Base-by-base conservation (phyloP, 2,797 vertebrate genomes). In the Nyctalus aviator region DNA sequence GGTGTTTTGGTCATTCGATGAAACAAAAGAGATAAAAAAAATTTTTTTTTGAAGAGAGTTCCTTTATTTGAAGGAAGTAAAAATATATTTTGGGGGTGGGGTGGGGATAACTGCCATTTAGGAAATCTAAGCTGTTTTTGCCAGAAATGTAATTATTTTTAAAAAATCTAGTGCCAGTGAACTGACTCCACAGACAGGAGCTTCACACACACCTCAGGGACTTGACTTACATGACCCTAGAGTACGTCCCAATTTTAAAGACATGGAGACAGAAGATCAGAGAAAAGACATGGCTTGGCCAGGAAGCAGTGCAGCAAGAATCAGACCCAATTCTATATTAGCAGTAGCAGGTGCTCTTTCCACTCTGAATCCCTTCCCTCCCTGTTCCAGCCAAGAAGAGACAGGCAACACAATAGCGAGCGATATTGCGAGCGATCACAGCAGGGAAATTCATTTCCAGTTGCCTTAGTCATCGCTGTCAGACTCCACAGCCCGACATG, bases 401-500 rank as follows among this genome's bases (percentile, higher is more conserved):
- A 68, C 2, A 88, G 69, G 8, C 48, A 84, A 84, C 71, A 68
- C n/a, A 78, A 4, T 18, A 68, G 23, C 44, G 13, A 75, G 53
- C 41, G 7, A 17, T 50, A 5, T 12, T 55, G 18, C 37, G 23
- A 71, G 50, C 20, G 11, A 17, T 55, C 87, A 35, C n/a, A 53
- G 41, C 37, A 86, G 32, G 41, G 48, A 94, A 94, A 94, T 90
- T 84, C 57, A 96, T 93, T 94, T 93, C 66, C 30, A 93, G 69
- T 92, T 84, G 53, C 44, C 48, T 94, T 86, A 88, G 78, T 92
- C 87, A 82, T 53, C 27, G 27, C 84, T 95, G 90, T 89, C 78
- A 91, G 75, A 86, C 35, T 88, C 46, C 55, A 92, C 68, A 93
- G 91, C 50, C 37, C 50, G 1, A 59, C 82, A 44, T 35, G 85